Evolutionary conservation across 2,797 vertebrate genomes (phyloP).

Genomic region (Macroramphosus scolopax): DNA sequence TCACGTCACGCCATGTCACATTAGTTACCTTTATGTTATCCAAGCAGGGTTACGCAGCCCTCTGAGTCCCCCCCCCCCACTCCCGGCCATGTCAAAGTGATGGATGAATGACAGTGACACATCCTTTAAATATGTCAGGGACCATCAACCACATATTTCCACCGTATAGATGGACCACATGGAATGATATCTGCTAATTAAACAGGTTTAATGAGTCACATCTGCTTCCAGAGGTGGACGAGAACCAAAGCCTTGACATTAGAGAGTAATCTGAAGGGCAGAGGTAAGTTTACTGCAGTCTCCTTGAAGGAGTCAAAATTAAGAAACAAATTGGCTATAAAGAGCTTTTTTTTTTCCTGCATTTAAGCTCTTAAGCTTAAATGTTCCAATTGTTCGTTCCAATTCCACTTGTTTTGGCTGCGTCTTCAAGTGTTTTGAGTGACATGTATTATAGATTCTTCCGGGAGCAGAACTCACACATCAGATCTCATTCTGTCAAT

Average conservation of each 20-base stretch:
- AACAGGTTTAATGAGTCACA: slow-evolving; percentile 4
- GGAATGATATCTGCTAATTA: slow-evolving; percentile 8
- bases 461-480: no score
- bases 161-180: slow-evolving; percentile 15
- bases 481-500: no score
- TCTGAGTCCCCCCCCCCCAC: slow-evolving; percentile 15
- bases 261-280: slow-evolving; percentile 6
- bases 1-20: slow-evolving; percentile 47
- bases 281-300: slow-evolving; percentile 3
- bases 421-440: no score
- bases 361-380: no score
- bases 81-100: slow-evolving; percentile 44
- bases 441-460: no score
- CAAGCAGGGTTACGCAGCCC: slow-evolving; percentile 4
- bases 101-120: slow-evolving; percentile 48
- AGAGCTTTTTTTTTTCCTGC: slow-evolving; percentile 6
- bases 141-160: slow-evolving; percentile 31
- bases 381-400: no score
- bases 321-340: slow-evolving; percentile 2
- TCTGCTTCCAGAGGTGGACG: slow-evolving; percentile 2
- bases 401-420: no score
- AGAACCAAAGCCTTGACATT: slow-evolving; percentile 15
- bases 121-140: slow-evolving; percentile 48
- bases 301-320: slow-evolving; percentile 1
- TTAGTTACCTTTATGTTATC: slow-evolving; percentile 43